Evolutionary conservation across 2,888 invertebrate species (phyloP).

Genomic region (Euphydryas editha): DNA sequence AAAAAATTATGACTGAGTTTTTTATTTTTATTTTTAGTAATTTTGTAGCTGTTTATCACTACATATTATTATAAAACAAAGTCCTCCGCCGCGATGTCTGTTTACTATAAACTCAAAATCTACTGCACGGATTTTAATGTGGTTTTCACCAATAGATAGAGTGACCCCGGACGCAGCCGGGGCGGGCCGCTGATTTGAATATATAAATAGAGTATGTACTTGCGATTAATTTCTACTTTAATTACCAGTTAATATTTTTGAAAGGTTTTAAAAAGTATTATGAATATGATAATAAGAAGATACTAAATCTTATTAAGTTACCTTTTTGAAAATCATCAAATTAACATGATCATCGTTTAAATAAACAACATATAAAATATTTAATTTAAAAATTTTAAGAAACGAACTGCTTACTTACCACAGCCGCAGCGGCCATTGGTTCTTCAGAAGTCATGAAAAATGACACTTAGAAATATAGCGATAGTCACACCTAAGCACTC

Average conservation of each 20-base stretch:
- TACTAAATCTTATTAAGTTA: no score
- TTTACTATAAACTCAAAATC: no score
- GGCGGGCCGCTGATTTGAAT: neutral
- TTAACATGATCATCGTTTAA: neutral
- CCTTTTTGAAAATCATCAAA: no score
- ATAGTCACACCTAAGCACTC: conserved; percentile 15
- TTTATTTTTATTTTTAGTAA: neutral
- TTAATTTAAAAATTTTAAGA: neutral
- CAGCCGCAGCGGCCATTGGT: conserved; percentile 61
- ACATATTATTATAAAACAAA: no score
- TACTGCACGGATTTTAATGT: no score
- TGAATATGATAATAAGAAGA: neutral
- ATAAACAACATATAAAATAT: neutral
- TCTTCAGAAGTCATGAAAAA: conserved; percentile 66
- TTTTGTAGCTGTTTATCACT: neutral
- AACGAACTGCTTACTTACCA: conserved; percentile 54
- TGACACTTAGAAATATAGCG: conserved; percentile 15
- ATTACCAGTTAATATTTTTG: neutral
- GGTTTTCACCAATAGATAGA: no score
- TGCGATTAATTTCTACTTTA: neutral
- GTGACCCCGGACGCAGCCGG: no score
- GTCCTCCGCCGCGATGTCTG: no score
- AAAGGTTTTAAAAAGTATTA: neutral
- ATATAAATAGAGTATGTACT: no score
- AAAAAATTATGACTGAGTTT: neutral